A percentile compares a stretch with the other conserved stretches of the same genome.
Evolutionary conservation across 1,140 invertebrate species (phyloP).

Genomic region (Chironomus tepperi): DNA sequence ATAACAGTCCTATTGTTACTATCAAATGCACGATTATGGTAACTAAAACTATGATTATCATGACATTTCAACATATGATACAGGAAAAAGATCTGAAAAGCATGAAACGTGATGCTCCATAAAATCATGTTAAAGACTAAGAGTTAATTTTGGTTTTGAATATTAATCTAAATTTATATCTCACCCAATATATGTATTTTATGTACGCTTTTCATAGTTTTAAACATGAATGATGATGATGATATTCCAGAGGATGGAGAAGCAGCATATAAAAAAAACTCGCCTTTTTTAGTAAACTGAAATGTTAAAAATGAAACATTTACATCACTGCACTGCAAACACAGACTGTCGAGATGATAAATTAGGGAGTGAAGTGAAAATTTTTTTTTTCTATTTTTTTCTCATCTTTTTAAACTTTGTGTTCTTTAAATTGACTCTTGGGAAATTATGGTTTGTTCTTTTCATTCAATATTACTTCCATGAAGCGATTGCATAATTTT

Average conservation of each 20-base stretch:
- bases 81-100: too few species aligned
- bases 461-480: not conserved
- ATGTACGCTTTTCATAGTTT: not conserved
- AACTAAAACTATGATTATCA: too few species aligned
- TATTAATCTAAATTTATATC: slow-evolving; percentile 15
- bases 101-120: too few species aligned
- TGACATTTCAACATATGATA: too few species aligned
- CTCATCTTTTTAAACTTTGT: slow-evolving; percentile 2
- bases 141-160: not conserved
- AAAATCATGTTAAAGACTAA: not conserved
- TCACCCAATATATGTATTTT: not conserved
- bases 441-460: slow-evolving; percentile 17
- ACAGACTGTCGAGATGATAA: slow-evolving; percentile 18
- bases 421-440: slow-evolving; percentile 10
- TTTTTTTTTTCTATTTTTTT: not conserved
- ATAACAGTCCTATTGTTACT: too few species aligned
- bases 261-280: too few species aligned
- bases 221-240: slow-evolving; percentile 14
- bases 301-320: slow-evolving; percentile 6
- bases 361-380: not conserved
- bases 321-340: not conserved
- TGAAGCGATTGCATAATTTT: not conserved
- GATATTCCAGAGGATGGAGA: not conserved
- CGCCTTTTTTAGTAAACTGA: too few species aligned
- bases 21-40: too few species aligned